These are phyloP conservation scores for Synergus laeviventris DNA, from an alignment of 2,888 invertebrate genomes.

Conservation along the genomic window DNA sequence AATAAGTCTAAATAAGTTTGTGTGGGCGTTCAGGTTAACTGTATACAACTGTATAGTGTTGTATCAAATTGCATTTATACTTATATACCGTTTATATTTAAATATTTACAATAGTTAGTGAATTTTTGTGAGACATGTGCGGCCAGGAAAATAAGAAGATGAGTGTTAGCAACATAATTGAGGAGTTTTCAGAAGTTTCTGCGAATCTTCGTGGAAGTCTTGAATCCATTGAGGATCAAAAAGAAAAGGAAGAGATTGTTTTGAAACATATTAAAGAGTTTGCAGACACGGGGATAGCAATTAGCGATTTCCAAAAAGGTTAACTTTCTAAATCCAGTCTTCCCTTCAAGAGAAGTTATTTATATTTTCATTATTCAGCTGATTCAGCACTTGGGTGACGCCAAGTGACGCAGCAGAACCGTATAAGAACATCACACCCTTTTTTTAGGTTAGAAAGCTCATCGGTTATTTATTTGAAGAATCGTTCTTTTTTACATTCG, in stretches of 20 bases:
- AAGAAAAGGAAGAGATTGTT: conserved; percentile 78
- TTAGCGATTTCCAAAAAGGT: conserved; percentile 73
- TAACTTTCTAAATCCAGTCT: conserved; percentile 39
- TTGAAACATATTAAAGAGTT: conserved; percentile 79
- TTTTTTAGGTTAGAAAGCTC: conserved; percentile 23
- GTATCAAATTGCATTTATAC: neutral
- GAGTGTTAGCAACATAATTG: conserved; percentile 65
- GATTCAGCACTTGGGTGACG: too few species aligned
- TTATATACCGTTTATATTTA: neutral
- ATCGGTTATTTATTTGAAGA: conserved; percentile 4
- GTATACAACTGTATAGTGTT: neutral
- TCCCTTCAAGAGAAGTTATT: conserved; percentile 30
- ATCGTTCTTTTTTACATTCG: neutral
- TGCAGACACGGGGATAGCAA: conserved; percentile 54
- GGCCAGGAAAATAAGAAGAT: conserved; percentile 61
- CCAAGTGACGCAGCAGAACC: conserved; percentile 27
- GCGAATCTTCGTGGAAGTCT: conserved; percentile 79
- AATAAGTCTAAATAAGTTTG: neutral
- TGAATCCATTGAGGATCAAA: conserved; percentile 68
- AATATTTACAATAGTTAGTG: neutral
- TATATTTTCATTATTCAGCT: conserved; percentile 31
- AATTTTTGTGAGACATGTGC: conserved; percentile 44
- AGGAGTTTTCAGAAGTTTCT: conserved; percentile 77
- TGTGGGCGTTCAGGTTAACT: neutral
- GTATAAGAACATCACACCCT: too few species aligned